Evolutionary conservation across 2,888 invertebrate genomes (phyloP).

Genomic region (Aleiodes alternator): DNA sequence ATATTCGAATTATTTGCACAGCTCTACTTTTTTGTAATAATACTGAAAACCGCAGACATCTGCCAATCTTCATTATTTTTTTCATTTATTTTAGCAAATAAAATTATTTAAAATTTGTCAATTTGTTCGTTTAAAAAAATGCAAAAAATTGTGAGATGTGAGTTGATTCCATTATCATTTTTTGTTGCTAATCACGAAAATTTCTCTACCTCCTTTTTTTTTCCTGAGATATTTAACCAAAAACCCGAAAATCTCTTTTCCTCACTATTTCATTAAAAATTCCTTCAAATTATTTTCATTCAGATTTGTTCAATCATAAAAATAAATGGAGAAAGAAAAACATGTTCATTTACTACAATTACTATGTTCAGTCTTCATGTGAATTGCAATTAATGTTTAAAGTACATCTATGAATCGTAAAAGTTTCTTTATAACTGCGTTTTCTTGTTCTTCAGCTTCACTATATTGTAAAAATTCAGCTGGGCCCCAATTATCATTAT

Average conservation of each 20-base stretch:
- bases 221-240: neutral
- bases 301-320: neutral
- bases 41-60: no score
- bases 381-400: slow-evolving; percentile 63
- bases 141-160: no score
- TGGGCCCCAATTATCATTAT: slow-evolving; percentile 45
- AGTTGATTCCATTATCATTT: no score
- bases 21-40: no score
- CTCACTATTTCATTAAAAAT: neutral
- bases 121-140: no score
- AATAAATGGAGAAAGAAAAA: neutral
- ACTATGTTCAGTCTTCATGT: slow-evolving; percentile 70
- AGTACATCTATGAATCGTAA: slow-evolving; percentile 40
- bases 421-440: slow-evolving; percentile 14
- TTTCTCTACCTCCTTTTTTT: no score
- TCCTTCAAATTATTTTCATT: neutral
- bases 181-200: no score
- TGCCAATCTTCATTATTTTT: no score
- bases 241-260: slow-evolving; percentile 30
- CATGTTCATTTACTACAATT: slow-evolving; percentile 57
- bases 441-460: slow-evolving; percentile 23
- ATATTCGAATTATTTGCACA: no score
- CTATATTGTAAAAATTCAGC: slow-evolving; percentile 58
- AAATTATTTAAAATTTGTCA: no score
- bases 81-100: no score